phyloP scores from a whole-genome alignment of 1,140 invertebrate genomes.

The Nebria ingens region DNA sequence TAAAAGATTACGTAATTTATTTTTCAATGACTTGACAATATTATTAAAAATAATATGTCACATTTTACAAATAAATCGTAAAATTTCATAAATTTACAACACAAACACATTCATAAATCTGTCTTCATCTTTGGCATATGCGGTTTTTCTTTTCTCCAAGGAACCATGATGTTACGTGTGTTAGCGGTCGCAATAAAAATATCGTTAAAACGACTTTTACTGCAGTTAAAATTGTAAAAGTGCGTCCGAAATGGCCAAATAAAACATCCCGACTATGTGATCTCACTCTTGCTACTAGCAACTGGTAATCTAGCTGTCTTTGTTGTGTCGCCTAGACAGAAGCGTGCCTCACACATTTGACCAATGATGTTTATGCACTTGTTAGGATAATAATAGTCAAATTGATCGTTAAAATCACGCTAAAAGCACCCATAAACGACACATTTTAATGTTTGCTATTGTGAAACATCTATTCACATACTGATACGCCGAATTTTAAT shows the following conservation, averaged over 20 bases:
- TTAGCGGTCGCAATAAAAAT: constrained; percentile 33
- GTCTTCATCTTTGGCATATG: background rate
- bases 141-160: background rate
- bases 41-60: too few species aligned
- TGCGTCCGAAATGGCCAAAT: constrained; percentile 30
- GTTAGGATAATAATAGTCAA: constrained; percentile 31
- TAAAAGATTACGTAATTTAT: too few species aligned
- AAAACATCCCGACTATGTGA: constrained; percentile 21
- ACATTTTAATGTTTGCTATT: constrained; percentile 23
- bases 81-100: too few species aligned
- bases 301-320: background rate
- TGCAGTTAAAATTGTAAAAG: constrained; percentile 34
- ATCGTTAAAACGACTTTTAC: constrained; percentile 33
- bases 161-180: constrained; percentile 5
- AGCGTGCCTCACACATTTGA: constrained; percentile 26
- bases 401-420: constrained; percentile 30
- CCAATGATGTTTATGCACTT: constrained; percentile 28
- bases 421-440: constrained; percentile 30
- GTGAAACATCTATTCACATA: background rate
- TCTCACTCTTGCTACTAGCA: background rate
- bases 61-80: too few species aligned
- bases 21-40: too few species aligned
- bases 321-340: background rate
- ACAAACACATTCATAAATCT: constrained; percentile 6
- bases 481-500: too few species aligned